Percentiles rank a stretch among this genome's conserved stretches.
These are phyloP conservation scores for Cantharis rustica DNA, from an alignment of 2,888 invertebrate species.

Conservation along the genomic window DNA sequence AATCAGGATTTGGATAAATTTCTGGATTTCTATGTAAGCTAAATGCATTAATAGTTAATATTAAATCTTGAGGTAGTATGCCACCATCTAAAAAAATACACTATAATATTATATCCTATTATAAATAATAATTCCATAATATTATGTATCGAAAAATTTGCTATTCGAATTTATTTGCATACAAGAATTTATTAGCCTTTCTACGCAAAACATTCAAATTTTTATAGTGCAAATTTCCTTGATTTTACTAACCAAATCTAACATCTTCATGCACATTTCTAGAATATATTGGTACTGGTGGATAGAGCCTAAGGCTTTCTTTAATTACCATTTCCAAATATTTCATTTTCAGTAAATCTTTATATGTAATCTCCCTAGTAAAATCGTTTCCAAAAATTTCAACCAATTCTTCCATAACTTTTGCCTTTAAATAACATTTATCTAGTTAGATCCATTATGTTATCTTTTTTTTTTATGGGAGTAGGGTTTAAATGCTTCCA, in stretches of 20 bases:
- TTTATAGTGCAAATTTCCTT: too few relatives aligned
- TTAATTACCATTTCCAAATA: neutral
- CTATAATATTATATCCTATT: too few relatives aligned
- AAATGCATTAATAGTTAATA: slow-evolving; percentile 54
- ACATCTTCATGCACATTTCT: neutral
- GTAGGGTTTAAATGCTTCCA: too few relatives aligned
- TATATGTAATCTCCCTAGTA: slow-evolving; percentile 32
- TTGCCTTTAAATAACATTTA: slow-evolving; percentile 36
- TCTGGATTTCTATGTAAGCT: slow-evolving; percentile 59
- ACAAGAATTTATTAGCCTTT: too few relatives aligned
- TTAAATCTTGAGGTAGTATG: slow-evolving; percentile 50
- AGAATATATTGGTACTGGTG: slow-evolving; percentile 58
- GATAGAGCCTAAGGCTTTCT: slow-evolving; percentile 55
- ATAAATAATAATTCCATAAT: too few relatives aligned
- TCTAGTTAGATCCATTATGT: too few relatives aligned
- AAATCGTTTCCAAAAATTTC: slow-evolving; percentile 44
- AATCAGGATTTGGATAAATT: slow-evolving; percentile 60
- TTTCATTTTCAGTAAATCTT: slow-evolving; percentile 50
- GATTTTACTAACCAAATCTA: neutral
- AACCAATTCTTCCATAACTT: slow-evolving; percentile 48
- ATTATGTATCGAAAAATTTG: too few relatives aligned
- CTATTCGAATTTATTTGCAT: too few relatives aligned
- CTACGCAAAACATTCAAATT: too few relatives aligned
- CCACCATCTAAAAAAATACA: slow-evolving; percentile 19
- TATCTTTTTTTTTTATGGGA: too few relatives aligned